Percentiles rank a stretch among this genome's conserved stretches.
phyloP scores from a whole-genome alignment of 2,888 invertebrate genomes.

The Polydrusus pterygomalis region DNA sequence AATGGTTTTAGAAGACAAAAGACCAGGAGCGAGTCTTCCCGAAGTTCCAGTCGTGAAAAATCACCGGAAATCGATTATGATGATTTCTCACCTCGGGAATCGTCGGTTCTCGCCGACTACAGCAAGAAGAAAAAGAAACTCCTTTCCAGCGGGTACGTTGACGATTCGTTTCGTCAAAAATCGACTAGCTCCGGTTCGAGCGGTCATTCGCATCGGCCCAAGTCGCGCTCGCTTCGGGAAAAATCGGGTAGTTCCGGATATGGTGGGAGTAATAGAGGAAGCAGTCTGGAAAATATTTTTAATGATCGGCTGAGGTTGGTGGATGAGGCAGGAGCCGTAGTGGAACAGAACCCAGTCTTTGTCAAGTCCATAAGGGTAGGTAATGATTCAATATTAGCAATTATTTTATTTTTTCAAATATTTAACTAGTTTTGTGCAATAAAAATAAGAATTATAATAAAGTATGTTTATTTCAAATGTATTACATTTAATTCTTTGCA shows the following conservation, averaged over 20 bases:
- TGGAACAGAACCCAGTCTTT: conserved; percentile 70
- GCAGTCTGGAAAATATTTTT: conserved; percentile 42
- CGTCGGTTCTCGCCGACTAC: conserved; percentile 17
- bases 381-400: not conserved
- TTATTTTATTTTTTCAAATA: too few relatives aligned
- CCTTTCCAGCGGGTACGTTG: conserved; percentile 8
- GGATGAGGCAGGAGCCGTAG: conserved; percentile 66
- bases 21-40: conserved; percentile 1
- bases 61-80: conserved; percentile 53
- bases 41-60: conserved; percentile 30
- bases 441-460: too few relatives aligned
- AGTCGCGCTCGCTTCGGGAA: conserved; percentile 27
- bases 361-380: conserved; percentile 69
- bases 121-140: not conserved
- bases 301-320: conserved; percentile 63
- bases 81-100: conserved; percentile 20
- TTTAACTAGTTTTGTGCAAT: too few relatives aligned
- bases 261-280: conserved; percentile 40
- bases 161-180: not conserved
- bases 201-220: conserved; percentile 3
- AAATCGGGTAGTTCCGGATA: conserved; percentile 54
- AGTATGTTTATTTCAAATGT: too few relatives aligned
- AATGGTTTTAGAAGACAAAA: conserved; percentile 5
- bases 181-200: conserved; percentile 12
- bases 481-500: too few relatives aligned